Evolutionary conservation across 2,113 vertebrate species (phyloP), one percentile per base, ranked within the genome.

Genomic region (Micronycteris hirsuta): DNA sequence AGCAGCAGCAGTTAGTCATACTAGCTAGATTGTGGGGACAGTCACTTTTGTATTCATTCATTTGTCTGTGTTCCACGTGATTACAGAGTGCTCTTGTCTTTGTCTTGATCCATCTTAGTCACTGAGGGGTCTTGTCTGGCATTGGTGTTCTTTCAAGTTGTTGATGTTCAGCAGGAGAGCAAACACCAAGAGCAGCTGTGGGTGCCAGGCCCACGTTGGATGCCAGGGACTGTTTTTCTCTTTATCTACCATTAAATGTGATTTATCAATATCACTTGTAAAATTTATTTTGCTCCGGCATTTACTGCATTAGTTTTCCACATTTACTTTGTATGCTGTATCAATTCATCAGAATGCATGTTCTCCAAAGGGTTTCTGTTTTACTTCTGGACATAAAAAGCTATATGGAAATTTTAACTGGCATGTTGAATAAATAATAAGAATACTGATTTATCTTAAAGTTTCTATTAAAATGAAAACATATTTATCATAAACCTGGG

Each of bases 361-460:
- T 15, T 82, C 41, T 96, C 67, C 54, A 68, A 88, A 92, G 80
- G 36, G 65, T 58, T 61, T 93, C 45, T 80, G 3, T n/a, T 41
- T 61, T 78, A 78, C 11, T 31, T 95, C 87, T 88, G 49, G 14
- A 68, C 88, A 63, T 87, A 73, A 94, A 90, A 71, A 33, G 41
- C 45, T 88, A 8, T 78, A 14, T 78, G 61, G 43, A 86, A 78
- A 89, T 78, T 96, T 54, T 92, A 87, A 93, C 19, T 81, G 93
- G 12, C 36, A 63, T 83, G 33, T 28, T 61, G 13, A 76, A 63
- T 93, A 58, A 76, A 63, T 93, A 58, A 61, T 28, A 61, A 61
- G 33, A 87, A 58, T 38, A 38, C 0, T 54, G 20, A 3, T n/a
- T 45, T n/a, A 76, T n/a, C 5, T 85, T 77, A 80, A 78, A 68